Conservation (phyloP, 2,797 vertebrate species). For the Setipinna tenuifilis region DNA sequence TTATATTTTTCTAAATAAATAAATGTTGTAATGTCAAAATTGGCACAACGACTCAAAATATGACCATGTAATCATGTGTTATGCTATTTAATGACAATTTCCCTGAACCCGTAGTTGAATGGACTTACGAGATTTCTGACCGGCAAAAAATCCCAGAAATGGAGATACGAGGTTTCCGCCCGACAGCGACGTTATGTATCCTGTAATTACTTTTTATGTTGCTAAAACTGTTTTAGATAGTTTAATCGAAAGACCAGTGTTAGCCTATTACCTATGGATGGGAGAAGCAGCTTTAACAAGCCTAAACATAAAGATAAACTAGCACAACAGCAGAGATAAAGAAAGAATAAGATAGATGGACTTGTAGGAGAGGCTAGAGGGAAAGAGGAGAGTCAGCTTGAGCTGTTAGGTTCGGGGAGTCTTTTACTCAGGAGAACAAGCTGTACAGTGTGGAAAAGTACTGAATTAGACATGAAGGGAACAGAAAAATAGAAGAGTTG, state of each 20-base stretch:
- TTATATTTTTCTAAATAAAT: too few relatives aligned
- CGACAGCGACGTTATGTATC: not conserved
- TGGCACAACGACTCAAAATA: too few relatives aligned
- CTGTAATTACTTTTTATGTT: not conserved
- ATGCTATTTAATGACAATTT: too few relatives aligned
- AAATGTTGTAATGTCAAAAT: too few relatives aligned
- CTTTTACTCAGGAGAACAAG: not conserved
- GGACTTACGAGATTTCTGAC: too few relatives aligned
- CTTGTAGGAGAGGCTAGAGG: not conserved
- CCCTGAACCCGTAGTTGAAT: too few relatives aligned
- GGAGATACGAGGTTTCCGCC: too few relatives aligned
- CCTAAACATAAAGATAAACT: not conserved
- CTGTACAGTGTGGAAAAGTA: not conserved
- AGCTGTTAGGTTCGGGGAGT: not conserved
- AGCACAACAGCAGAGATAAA: not conserved
- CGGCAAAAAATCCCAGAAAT: too few relatives aligned
- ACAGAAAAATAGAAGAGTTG: not conserved
- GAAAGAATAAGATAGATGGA: not conserved
- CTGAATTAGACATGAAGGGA: slow-evolving; percentile 1
- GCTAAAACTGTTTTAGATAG: not conserved
- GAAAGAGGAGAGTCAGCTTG: not conserved
- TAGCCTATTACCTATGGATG: too few relatives aligned
- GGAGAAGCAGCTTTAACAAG: too few relatives aligned
- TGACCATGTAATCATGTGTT: too few relatives aligned
- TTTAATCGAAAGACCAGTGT: too few relatives aligned